Evolutionary conservation across 2,113 vertebrate species (phyloP).

Genomic region (Pavo muticus): DNA sequence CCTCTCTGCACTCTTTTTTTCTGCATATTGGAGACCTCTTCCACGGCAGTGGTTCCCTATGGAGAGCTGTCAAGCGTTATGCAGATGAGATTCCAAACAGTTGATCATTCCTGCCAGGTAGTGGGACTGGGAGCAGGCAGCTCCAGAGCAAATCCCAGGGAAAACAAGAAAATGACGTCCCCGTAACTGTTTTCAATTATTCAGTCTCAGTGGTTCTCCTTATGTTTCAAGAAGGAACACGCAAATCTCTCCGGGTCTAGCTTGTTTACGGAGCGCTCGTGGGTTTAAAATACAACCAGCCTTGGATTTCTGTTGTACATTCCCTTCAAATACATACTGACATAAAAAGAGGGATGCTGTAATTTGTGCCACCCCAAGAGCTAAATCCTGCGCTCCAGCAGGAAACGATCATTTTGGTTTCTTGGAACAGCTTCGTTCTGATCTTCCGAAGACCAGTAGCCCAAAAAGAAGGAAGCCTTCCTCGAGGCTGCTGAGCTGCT

Average conservation of each 20-base stretch:
- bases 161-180: constrained; percentile 41
- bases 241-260: background rate
- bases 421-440: constrained; percentile 1
- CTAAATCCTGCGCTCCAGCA: background rate
- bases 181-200: constrained; percentile 26
- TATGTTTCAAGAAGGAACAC: constrained; percentile 20
- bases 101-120: constrained; percentile 30
- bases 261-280: constrained; percentile 31
- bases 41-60: background rate
- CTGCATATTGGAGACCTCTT: background rate
- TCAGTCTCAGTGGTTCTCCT: background rate
- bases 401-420: constrained; percentile 53
- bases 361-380: constrained; percentile 52
- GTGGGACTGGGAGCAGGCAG: constrained; percentile 16
- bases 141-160: constrained; percentile 14
- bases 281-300: constrained; percentile 22
- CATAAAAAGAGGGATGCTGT: constrained; percentile 59
- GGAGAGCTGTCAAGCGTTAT: background rate
- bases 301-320: constrained; percentile 26
- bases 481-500: background rate
- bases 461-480: background rate
- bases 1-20: background rate
- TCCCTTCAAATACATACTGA: constrained; percentile 38
- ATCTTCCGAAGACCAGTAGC: constrained; percentile 21
- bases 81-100: constrained; percentile 23